Percentiles rank a stretch among this genome's conserved stretches.
Conservation (phyloP, 1,140 invertebrate species). For the Sarcophaga peregrina region DNA sequence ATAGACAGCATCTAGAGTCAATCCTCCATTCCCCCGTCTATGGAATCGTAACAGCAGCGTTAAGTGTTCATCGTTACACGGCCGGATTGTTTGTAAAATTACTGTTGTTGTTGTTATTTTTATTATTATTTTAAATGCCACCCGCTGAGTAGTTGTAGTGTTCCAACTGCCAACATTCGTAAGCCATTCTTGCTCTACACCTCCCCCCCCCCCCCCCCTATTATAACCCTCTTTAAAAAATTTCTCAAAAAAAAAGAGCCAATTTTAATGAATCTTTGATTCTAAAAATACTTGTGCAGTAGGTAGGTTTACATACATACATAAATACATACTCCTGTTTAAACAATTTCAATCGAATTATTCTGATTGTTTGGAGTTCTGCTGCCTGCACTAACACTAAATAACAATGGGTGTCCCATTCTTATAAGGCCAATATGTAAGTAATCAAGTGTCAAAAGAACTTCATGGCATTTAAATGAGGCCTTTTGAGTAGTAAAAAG, state of each 20-base stretch:
- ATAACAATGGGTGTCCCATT: background rate
- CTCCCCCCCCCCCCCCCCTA: background rate
- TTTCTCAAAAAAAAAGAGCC: background rate
- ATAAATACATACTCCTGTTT: background rate
- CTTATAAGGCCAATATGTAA: background rate
- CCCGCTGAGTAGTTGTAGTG: constrained; percentile 34
- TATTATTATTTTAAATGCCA: constrained; percentile 42
- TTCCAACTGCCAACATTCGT: too few relatives aligned
- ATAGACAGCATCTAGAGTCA: constrained; percentile 34
- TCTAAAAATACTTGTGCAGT: constrained; percentile 3
- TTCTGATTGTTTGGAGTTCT: too few relatives aligned
- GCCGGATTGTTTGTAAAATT: constrained; percentile 15
- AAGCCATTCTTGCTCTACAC: constrained; percentile 9
- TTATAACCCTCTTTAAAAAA: background rate
- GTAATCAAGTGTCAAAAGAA: background rate
- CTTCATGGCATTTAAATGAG: background rate
- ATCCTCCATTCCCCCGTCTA: constrained; percentile 13
- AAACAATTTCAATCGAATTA: too few relatives aligned
- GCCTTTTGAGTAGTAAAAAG: background rate
- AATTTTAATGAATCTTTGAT: background rate
- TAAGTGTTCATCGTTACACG: constrained; percentile 28
- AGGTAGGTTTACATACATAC: background rate
- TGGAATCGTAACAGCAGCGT: constrained; percentile 17
- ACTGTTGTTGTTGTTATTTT: constrained; percentile 10
- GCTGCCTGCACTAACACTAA: too few relatives aligned